Evolutionary conservation across 92 coral and sea anemone species (phyloP), one percentile per base, ranked within the genome.

Genomic region (Porites rus): DNA sequence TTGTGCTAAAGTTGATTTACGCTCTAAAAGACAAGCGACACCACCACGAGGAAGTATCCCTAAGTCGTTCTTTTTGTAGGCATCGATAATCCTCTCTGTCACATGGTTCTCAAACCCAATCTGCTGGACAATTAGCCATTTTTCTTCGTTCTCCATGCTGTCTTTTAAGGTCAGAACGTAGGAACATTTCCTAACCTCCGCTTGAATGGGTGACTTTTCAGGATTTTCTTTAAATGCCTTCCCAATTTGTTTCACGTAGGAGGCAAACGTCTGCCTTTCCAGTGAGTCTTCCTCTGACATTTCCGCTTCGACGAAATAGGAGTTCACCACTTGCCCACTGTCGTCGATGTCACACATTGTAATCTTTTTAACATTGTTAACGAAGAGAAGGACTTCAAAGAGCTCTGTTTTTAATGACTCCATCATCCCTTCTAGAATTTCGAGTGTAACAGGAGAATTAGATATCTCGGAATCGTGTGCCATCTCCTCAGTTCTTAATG

Each of bases 31-130:
- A 20, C 91, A 86, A 64, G 99, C 99, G 7, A 91, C 91, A 28
- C 99, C 99, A 19, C 98, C 99, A 52, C 96, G 94, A 12, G 99
- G 99, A 56, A 96, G 96, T 67, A 96, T 87, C 70, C 98, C 96
- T 58, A 94, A 87, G 11, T 92, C 92, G 6, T 79, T 75, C 6
- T 72, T 73, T 7, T 79, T 61, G 69, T 76, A 87, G 7, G 98
- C 95, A 59, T 75, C 31, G 7, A 80, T 24, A 20, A 93, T 79
- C 19, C 74, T 64, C 17, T 51, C 24, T 52, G 72, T 20, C 21
- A 73, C 85, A 0, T 43, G 1, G 61, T 79, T 65, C 51, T 93
- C 93, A 83, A 93, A 88, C 1, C 99, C 99, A 89, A 87, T 76
- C 65, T 90, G 88, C 59, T 94, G 94, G 31, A 84, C 92, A 14